These are phyloP conservation scores for Porites australiensis DNA, from an alignment of 64 coral and sea anemone species.

Conservation along the genomic window DNA sequence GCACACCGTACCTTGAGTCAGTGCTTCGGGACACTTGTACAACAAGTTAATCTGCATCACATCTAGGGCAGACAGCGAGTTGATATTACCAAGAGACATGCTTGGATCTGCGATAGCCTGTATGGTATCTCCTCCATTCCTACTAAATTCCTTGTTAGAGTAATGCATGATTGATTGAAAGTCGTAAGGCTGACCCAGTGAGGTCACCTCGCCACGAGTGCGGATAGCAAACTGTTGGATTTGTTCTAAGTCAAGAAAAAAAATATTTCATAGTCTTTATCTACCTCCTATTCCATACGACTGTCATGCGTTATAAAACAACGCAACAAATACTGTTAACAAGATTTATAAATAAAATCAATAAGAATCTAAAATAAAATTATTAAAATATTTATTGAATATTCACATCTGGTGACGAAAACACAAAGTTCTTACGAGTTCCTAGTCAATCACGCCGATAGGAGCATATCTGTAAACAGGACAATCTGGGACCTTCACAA, in stretches of 20 bases:
- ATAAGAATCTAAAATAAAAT: too few species aligned
- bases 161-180: constrained; percentile 84
- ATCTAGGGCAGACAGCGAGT: constrained; percentile 78
- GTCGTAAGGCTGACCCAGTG: constrained; percentile 72
- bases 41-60: constrained; percentile 83
- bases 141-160: constrained; percentile 74
- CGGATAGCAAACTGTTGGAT: constrained; percentile 48
- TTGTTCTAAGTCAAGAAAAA: not conserved
- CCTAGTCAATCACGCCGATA: too few species aligned
- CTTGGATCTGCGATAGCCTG: constrained; percentile 52
- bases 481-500: too few species aligned
- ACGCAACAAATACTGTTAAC: not conserved
- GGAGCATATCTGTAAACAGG: too few species aligned
- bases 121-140: constrained; percentile 76
- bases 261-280: too few species aligned
- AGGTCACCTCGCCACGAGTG: not conserved
- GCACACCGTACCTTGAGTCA: constrained; percentile 44
- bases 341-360: too few species aligned
- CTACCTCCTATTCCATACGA: too few species aligned
- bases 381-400: too few species aligned
- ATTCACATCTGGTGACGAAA: too few species aligned
- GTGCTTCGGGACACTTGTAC: constrained; percentile 80
- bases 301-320: not conserved
- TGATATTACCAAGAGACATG: constrained; percentile 61
- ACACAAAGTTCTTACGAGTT: too few species aligned